Base-by-base conservation (phyloP, 1,140 invertebrate species). In the Aplysia californica region DNA sequence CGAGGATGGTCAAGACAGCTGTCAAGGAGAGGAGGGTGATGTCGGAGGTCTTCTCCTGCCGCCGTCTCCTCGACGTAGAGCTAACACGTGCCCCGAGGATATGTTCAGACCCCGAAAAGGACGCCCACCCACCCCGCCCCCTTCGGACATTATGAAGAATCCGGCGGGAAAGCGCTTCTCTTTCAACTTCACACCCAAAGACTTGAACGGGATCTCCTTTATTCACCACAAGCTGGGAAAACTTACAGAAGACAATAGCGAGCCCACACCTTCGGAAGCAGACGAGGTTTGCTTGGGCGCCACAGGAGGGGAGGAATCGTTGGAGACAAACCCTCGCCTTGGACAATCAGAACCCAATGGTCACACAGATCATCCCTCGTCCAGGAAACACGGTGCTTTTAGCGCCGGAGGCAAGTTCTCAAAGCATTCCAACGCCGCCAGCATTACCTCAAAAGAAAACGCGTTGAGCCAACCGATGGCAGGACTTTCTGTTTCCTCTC, bases 21-120 rank as follows among this genome's bases (percentile, higher is more conserved):
- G 31, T n/a, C 21, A n/a, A 1, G 1, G n/a, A 4, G 70, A 61
- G 6, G 66, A 68, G 1, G 66, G 50, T n/a, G 55, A 73, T 18
- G n/a, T 6, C 5, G 70, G 61, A 35, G 15, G 23, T 21, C 41
- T 50, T 33, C 56, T 59, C 35, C 39, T 59, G 38, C 70, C 70
- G 18, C 70, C 70, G 3, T 5, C 70, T 2, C 70, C 70, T 5
- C 2, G 70, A 33, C 70, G 55, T 4, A 31, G 70, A 23, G 70
- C 70, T 36, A 73, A 73, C 36, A 73, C 70, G 20, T 73, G 70
- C 44, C 70, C 70, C 0, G 70, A 73, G 31, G 70, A 73, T 33
- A 73, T 73, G 70, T 73, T 73, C 44, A 35, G 26, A 1, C 20
- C n/a, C 4, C 55, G 70, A 36, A 59, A 41, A 39, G 70, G 58